Evolutionary conservation across 1,140 invertebrate species (phyloP).

Genomic region (Mactra quadrangularis): DNA sequence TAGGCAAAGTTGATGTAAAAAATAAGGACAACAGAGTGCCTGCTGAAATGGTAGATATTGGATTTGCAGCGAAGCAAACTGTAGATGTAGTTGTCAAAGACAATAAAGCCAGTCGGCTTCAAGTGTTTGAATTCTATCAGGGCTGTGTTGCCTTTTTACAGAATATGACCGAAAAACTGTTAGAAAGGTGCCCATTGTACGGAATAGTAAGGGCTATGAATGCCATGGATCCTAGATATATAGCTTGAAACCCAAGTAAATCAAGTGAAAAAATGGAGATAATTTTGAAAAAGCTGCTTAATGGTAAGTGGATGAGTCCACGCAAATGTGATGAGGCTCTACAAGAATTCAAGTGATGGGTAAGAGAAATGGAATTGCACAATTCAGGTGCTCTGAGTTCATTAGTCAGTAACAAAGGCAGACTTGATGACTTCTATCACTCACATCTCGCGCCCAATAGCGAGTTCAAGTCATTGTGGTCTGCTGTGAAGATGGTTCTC

Average conservation of each 20-base stretch:
- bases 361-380: constrained; percentile 40
- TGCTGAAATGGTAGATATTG: constrained; percentile 25
- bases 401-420: constrained; percentile 33
- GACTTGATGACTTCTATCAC: constrained; percentile 47
- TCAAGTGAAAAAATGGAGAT: constrained; percentile 41
- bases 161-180: not conserved
- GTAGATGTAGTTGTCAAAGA: constrained; percentile 12
- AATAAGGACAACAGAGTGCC: constrained; percentile 28
- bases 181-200: constrained; percentile 51
- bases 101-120: constrained; percentile 13
- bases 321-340: constrained; percentile 36
- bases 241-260: constrained; percentile 35
- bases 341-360: constrained; percentile 42
- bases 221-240: constrained; percentile 27
- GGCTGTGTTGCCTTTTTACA: not conserved
- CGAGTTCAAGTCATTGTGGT: constrained; percentile 26
- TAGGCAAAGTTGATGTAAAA: constrained; percentile 38
- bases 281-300: constrained; percentile 47
- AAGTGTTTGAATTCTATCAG: constrained; percentile 30
- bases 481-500: constrained; percentile 22
- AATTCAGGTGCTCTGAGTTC: constrained; percentile 13
- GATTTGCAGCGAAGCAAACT: constrained; percentile 19
- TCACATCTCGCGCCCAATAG: constrained; percentile 5
- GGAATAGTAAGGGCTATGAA: constrained; percentile 22
- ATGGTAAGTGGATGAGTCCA: constrained; percentile 21